Conservation (phyloP, 2,113 vertebrate genomes). For the Petromus typicus region DNA sequence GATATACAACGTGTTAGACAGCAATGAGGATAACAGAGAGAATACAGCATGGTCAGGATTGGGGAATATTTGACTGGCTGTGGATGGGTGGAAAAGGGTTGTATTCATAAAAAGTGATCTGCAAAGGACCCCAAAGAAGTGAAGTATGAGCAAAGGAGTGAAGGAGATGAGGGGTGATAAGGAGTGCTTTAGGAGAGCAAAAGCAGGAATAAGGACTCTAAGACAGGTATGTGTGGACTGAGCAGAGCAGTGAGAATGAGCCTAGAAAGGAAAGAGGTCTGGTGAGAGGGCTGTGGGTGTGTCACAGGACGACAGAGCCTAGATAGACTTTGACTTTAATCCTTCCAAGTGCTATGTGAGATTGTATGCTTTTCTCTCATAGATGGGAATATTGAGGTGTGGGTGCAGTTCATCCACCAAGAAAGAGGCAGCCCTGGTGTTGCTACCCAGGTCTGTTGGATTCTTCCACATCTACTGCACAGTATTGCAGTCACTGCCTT, state of each 20-base stretch:
- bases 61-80: neutral
- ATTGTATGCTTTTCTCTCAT: neutral
- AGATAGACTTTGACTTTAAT: neutral
- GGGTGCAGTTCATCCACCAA: rapidly evolving
- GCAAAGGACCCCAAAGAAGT: neutral
- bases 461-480: no score
- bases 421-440: neutral
- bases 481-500: neutral
- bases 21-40: neutral
- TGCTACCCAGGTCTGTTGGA: neutral
- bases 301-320: neutral
- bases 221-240: neutral
- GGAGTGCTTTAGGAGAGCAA: neutral
- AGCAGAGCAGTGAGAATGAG: neutral
- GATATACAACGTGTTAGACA: neutral
- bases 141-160: neutral
- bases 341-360: neutral
- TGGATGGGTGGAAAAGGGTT: neutral
- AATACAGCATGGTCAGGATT: neutral
- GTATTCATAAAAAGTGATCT: neutral
- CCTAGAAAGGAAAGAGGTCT: neutral
- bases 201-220: neutral
- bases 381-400: neutral
- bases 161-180: neutral
- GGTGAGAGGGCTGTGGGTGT: neutral